Conservation (phyloP, 2,113 vertebrate genomes). For the Opisthocomus hoazin region DNA sequence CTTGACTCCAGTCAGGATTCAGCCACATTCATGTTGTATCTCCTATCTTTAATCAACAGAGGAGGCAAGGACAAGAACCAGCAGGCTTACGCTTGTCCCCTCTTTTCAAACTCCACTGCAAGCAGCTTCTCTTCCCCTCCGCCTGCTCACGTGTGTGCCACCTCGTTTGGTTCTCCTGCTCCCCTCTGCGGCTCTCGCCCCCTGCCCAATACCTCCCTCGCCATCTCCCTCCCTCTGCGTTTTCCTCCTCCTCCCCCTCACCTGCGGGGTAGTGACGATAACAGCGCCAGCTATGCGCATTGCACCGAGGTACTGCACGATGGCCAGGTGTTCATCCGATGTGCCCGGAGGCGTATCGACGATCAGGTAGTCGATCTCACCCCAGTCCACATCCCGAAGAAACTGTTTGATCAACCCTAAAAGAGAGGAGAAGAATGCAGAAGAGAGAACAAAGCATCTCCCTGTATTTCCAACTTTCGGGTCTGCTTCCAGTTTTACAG, state of each 20-base stretch:
- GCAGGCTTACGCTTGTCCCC: neutral
- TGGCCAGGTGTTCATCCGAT: constrained; percentile 91
- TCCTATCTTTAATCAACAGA: neutral
- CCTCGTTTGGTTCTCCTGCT: neutral
- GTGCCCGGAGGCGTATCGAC: constrained; percentile 94
- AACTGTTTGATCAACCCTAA: constrained; percentile 98
- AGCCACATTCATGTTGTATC: neutral
- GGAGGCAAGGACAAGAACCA: neutral
- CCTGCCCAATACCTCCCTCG: neutral
- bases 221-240: neutral
- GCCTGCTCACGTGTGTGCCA: neutral
- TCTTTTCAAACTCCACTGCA: neutral
- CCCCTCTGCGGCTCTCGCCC: neutral
- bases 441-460: neutral
- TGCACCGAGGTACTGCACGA: constrained; percentile 87
- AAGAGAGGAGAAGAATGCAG: neutral
- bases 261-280: constrained; percentile 94
- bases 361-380: constrained; percentile 90
- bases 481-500: neutral
- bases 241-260: too few species aligned
- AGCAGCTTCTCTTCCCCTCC: neutral
- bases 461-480: neutral
- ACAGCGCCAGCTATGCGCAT: constrained; percentile 82
- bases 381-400: constrained; percentile 95
- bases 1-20: neutral